Conservation (phyloP, 1,140 invertebrate genomes). For the Macrobrachium nipponense region DNA sequence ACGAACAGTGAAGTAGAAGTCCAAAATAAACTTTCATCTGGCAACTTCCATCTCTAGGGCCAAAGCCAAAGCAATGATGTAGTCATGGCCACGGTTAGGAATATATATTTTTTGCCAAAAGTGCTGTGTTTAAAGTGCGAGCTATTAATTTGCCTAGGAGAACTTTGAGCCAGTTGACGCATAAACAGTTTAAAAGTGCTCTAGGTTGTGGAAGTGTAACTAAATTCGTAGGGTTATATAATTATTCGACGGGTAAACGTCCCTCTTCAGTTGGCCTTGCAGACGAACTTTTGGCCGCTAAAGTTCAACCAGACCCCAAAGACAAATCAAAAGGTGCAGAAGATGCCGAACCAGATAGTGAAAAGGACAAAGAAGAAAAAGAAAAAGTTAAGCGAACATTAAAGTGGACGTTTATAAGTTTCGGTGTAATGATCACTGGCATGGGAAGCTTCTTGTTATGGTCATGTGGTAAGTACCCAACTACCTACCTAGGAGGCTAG, state of each 20-base stretch:
- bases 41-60: too few species aligned
- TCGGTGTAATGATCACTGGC: constrained; percentile 70
- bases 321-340: constrained; percentile 64
- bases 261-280: constrained; percentile 46
- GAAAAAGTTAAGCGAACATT: constrained; percentile 64
- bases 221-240: not conserved
- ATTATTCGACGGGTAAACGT: not conserved
- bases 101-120: not conserved
- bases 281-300: constrained; percentile 63
- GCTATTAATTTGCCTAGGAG: not conserved
- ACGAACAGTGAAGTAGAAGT: too few species aligned
- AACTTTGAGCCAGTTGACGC: constrained; percentile 1
- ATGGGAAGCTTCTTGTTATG: constrained; percentile 68
- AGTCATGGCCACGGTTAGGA: constrained; percentile 26
- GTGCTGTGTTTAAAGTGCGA: not conserved
- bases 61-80: not conserved
- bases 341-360: constrained; percentile 40
- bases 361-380: constrained; percentile 63
- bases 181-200: not conserved
- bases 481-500: too few species aligned
- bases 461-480: constrained; percentile 69
- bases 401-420: constrained; percentile 63
- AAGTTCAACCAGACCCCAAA: constrained; percentile 65
- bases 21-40: too few species aligned
- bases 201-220: not conserved